phyloP scores from a whole-genome alignment of 2,113 vertebrate species.

The Chaenogobius annularis region DNA sequence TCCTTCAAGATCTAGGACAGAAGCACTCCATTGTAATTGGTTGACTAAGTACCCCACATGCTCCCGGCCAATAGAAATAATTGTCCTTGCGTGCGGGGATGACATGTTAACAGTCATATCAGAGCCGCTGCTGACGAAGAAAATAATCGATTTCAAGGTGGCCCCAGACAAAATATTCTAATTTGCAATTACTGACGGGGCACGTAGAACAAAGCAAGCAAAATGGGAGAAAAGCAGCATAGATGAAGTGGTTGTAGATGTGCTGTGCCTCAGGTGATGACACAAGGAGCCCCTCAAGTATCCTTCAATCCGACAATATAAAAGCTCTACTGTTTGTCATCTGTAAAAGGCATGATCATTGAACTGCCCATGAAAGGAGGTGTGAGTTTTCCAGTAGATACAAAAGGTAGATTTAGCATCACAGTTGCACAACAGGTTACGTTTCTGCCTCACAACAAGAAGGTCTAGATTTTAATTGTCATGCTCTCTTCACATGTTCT shows the following conservation, averaged over 20 bases:
- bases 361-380: neutral
- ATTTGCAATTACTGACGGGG: constrained; percentile 39
- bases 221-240: constrained; percentile 29
- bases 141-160: constrained; percentile 64
- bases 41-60: constrained; percentile 72
- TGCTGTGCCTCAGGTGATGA: constrained; percentile 13
- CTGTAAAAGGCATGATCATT: neutral
- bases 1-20: constrained; percentile 73
- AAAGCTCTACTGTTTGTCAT: constrained; percentile 32
- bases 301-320: neutral
- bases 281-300: constrained; percentile 8
- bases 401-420: too few relatives aligned
- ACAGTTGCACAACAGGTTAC: too few relatives aligned
- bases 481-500: too few relatives aligned
- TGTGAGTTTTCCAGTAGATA: too few relatives aligned
- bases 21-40: constrained; percentile 63
- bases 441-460: too few relatives aligned
- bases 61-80: constrained; percentile 65
- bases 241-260: constrained; percentile 37
- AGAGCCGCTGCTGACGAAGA: constrained; percentile 35
- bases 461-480: too few relatives aligned
- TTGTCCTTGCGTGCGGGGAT: constrained; percentile 67
- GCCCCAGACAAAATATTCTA: constrained; percentile 31
- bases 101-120: constrained; percentile 63
- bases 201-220: constrained; percentile 24